Evolutionary conservation across 2,888 invertebrate species (phyloP).

Genomic region (Lochmaea crataegi): DNA sequence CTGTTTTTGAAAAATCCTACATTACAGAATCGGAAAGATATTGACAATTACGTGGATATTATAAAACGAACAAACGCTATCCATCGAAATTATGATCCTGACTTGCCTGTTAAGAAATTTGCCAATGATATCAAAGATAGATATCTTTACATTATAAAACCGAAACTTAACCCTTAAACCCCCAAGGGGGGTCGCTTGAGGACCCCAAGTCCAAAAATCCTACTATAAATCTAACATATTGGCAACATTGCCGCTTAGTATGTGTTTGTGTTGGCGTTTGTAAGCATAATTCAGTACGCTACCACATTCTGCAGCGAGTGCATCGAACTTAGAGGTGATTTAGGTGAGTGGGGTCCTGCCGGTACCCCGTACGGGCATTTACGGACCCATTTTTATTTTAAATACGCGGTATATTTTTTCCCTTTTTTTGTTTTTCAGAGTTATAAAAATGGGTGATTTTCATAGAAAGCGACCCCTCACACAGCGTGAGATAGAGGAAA

Average conservation of each 20-base stretch:
- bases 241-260: slow-evolving; percentile 6
- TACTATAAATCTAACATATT: background rate
- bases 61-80: too few species aligned
- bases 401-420: slow-evolving; percentile 11
- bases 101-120: too few species aligned
- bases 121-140: too few species aligned
- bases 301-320: slow-evolving; percentile 17
- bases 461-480: background rate
- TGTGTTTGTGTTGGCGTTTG: slow-evolving; percentile 19
- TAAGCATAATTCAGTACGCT: slow-evolving; percentile 20
- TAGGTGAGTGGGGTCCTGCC: slow-evolving; percentile 12
- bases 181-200: slow-evolving; percentile 9
- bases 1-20: too few species aligned
- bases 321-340: slow-evolving; percentile 18
- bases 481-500: slow-evolving; percentile 10
- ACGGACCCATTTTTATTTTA: slow-evolving; percentile 1
- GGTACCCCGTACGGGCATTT: slow-evolving; percentile 2
- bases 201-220: slow-evolving; percentile 1
- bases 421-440: background rate
- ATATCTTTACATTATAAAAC: too few species aligned
- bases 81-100: too few species aligned
- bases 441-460: slow-evolving; percentile 1
- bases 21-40: too few species aligned
- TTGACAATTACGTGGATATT: too few species aligned
- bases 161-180: slow-evolving; percentile 20